Percentiles rank a stretch among this genome's conserved stretches.
phyloP scores from a whole-genome alignment of 1,140 invertebrate species.

The Calephelis virginiensis region DNA sequence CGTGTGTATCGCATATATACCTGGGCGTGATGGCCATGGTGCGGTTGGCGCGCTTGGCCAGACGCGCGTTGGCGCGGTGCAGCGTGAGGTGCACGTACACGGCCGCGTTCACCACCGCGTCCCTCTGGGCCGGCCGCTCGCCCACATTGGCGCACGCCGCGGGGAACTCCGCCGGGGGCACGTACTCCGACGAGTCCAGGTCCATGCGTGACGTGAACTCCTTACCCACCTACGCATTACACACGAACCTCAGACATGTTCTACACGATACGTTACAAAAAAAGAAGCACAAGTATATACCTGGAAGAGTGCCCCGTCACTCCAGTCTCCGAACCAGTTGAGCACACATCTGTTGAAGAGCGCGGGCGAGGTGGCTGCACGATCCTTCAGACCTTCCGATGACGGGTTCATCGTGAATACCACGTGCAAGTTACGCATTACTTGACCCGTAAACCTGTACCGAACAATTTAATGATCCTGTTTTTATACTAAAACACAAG shows the following conservation, averaged over 20 bases:
- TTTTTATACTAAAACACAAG: background rate
- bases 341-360: conserved; percentile 99
- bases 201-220: conserved; percentile 93
- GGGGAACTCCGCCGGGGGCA: conserved; percentile 92
- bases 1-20: conserved; percentile 35
- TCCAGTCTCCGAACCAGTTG: conserved; percentile 99
- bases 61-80: conserved; percentile 93
- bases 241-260: background rate
- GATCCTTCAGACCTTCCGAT: conserved; percentile 97
- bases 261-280: no score
- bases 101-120: conserved; percentile 98
- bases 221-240: conserved; percentile 85
- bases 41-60: conserved; percentile 94
- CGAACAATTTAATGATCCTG: background rate
- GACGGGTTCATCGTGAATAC: conserved; percentile 99
- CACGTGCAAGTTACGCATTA: conserved; percentile 99
- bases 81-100: conserved; percentile 99
- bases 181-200: conserved; percentile 90
- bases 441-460: conserved; percentile 95
- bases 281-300: conserved; percentile 70
- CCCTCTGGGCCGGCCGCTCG: conserved; percentile 88
- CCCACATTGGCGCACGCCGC: conserved; percentile 88
- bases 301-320: conserved; percentile 97
- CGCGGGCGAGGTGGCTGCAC: conserved; percentile 98
- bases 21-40: conserved; percentile 98